A percentile compares a stretch with the other conserved stretches of the same genome.
These are phyloP conservation scores for Nothoprocta pentlandii DNA, from an alignment of 2,113 vertebrate genomes.

Conservation along the genomic window DNA sequence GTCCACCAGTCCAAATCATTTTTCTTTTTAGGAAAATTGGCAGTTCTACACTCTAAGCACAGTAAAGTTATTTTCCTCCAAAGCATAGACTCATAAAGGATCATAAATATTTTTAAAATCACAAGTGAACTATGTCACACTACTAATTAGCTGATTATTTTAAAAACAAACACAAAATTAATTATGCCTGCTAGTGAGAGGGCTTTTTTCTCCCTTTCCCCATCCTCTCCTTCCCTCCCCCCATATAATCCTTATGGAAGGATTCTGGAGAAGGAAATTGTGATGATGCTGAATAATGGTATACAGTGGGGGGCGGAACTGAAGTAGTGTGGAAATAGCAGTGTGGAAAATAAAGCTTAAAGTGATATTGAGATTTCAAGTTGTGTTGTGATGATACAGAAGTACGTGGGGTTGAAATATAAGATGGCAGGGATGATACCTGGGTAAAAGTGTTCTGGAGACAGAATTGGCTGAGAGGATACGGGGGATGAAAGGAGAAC, in stretches of 20 bases:
- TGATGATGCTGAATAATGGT: slow-evolving; percentile 21
- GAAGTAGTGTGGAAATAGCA: neutral
- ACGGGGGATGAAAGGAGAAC: neutral
- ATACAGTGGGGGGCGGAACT: neutral
- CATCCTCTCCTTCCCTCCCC: neutral
- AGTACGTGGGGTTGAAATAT: neutral
- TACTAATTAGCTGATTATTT: slow-evolving; percentile 73
- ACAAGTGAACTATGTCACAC: slow-evolving; percentile 72
- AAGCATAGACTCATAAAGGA: slow-evolving; percentile 67
- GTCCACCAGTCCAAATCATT: slow-evolving; percentile 32
- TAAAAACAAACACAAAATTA: slow-evolving; percentile 76
- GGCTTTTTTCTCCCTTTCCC: neutral
- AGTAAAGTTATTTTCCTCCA: slow-evolving; percentile 62
- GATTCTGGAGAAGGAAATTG: slow-evolving; percentile 62
- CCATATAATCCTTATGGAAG: slow-evolving; percentile 56
- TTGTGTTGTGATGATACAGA: neutral
- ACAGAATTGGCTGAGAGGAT: neutral
- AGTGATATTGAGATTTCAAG: neutral
- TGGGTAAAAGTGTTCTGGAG: neutral
- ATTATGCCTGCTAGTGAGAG: slow-evolving; percentile 63
- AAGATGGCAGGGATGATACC: neutral
- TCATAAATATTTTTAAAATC: slow-evolving; percentile 75
- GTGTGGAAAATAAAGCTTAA: slow-evolving; percentile 19
- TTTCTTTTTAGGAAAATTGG: slow-evolving; percentile 54
- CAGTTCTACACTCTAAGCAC: slow-evolving; percentile 34